phyloP scores from a whole-genome alignment of 2,888 invertebrate genomes.

The Rotaria sp. region DNA sequence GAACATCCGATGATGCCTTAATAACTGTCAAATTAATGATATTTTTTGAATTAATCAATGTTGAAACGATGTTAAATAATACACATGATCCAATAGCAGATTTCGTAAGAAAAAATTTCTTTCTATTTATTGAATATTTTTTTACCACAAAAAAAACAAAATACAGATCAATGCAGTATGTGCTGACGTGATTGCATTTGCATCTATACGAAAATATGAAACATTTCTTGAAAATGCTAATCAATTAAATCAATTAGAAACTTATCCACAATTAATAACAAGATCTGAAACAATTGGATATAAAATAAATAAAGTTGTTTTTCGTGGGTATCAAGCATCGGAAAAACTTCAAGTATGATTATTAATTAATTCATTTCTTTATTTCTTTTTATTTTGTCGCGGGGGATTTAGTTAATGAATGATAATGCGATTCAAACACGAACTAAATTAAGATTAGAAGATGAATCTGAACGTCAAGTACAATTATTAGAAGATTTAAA shows the following conservation, averaged over 20 bases:
- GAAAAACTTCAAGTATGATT: slow-evolving; percentile 48
- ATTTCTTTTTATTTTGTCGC: not conserved
- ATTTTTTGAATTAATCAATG: slow-evolving; percentile 49
- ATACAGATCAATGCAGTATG: slow-evolving; percentile 49
- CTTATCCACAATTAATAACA: slow-evolving; percentile 47
- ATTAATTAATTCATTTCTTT: not conserved
- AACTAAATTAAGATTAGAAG: slow-evolving; percentile 48
- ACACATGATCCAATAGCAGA: slow-evolving; percentile 52
- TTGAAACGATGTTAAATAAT: slow-evolving; percentile 49
- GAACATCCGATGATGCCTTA: slow-evolving; percentile 52
- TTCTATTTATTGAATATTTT: slow-evolving; percentile 33
- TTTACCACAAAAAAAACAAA: not conserved
- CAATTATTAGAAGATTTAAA: not conserved
- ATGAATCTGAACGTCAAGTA: not conserved
- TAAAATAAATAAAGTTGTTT: slow-evolving; percentile 49
- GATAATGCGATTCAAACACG: slow-evolving; percentile 49
- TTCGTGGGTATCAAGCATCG: slow-evolving; percentile 50
- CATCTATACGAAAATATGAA: slow-evolving; percentile 48
- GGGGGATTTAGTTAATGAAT: slow-evolving; percentile 47
- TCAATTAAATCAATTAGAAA: slow-evolving; percentile 45
- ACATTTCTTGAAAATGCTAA: slow-evolving; percentile 47
- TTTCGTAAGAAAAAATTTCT: slow-evolving; percentile 49
- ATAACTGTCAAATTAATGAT: slow-evolving; percentile 51
- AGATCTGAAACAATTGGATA: slow-evolving; percentile 48
- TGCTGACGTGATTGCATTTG: slow-evolving; percentile 52